Percentiles rank a stretch among this genome's conserved stretches.
phyloP scores from a whole-genome alignment of 2,888 invertebrate genomes.

The Perizoma flavofasciatum region DNA sequence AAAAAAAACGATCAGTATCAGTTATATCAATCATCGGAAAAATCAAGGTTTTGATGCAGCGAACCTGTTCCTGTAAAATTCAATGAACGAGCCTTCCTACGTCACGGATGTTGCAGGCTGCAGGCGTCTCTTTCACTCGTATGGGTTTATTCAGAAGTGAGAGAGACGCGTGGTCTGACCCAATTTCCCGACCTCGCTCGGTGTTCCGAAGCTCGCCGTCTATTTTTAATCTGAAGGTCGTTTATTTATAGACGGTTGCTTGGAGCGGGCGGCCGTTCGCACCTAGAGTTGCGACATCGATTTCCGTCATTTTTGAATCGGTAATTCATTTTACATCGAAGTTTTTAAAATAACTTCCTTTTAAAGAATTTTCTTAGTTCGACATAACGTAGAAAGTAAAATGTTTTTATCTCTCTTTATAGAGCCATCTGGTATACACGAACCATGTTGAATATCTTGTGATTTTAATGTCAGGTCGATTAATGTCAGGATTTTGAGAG shows the following conservation, averaged over 20 bases:
- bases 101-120: slow-evolving; percentile 73
- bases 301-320: slow-evolving; percentile 15
- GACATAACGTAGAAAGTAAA: too few relatives aligned
- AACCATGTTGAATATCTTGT: too few relatives aligned
- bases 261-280: slow-evolving; percentile 29
- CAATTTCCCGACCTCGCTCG: slow-evolving; percentile 79
- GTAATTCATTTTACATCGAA: slow-evolving; percentile 2
- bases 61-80: slow-evolving; percentile 68
- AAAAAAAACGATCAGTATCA: too few relatives aligned
- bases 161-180: slow-evolving; percentile 67
- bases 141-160: slow-evolving; percentile 41
- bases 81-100: slow-evolving; percentile 75
- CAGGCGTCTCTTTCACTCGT: slow-evolving; percentile 52
- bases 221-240: slow-evolving; percentile 84
- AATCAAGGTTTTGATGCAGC: slow-evolving; percentile 32
- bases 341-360: neutral
- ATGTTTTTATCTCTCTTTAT: too few relatives aligned
- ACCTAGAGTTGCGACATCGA: slow-evolving; percentile 27
- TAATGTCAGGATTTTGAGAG: too few relatives aligned
- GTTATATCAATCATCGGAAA: slow-evolving; percentile 3
- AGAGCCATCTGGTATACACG: too few relatives aligned
- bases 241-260: slow-evolving; percentile 70
- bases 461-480: too few relatives aligned
- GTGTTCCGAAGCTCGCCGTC: slow-evolving; percentile 70
- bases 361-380: neutral